phyloP scores from a whole-genome alignment of 1,140 invertebrate species.

The Eumaeus atala region DNA sequence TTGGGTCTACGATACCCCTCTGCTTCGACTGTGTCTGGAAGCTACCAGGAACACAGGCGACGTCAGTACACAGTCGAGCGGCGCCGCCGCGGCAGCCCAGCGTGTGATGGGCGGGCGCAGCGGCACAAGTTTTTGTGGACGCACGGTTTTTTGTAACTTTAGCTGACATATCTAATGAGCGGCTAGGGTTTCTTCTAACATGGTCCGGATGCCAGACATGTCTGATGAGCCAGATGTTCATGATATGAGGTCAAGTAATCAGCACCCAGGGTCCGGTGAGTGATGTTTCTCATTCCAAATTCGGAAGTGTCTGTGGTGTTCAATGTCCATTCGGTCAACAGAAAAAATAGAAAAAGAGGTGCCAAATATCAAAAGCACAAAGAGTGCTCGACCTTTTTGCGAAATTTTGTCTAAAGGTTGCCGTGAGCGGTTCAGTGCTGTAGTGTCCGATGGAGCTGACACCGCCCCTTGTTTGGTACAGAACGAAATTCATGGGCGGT shows the following conservation, averaged over 20 bases:
- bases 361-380: conserved; percentile 69
- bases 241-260: conserved; percentile 32
- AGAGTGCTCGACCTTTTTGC: conserved; percentile 62
- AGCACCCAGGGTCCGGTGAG: conserved; percentile 28
- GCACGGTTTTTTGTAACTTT: conserved; percentile 11
- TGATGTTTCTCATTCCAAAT: neutral
- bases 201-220: conserved; percentile 22
- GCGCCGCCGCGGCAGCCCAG: conserved; percentile 17
- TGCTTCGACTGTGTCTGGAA: conserved; percentile 95
- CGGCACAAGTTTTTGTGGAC: conserved; percentile 13
- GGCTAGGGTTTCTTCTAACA: conserved; percentile 16
- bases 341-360: conserved; percentile 59
- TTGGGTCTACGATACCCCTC: conserved; percentile 96
- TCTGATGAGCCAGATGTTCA: conserved; percentile 31
- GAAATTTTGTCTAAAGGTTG: conserved; percentile 55
- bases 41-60: conserved; percentile 78
- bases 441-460: conserved; percentile 28
- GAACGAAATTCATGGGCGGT: neutral
- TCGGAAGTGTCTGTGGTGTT: conserved; percentile 27
- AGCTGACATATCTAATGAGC: conserved; percentile 6
- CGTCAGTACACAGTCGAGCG: conserved; percentile 38
- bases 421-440: conserved; percentile 38
- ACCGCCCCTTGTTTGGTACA: conserved; percentile 37
- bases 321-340: conserved; percentile 42
- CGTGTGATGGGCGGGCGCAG: conserved; percentile 18